Conservation (phyloP, 2,888 invertebrate genomes). For the Noctua comes region DNA sequence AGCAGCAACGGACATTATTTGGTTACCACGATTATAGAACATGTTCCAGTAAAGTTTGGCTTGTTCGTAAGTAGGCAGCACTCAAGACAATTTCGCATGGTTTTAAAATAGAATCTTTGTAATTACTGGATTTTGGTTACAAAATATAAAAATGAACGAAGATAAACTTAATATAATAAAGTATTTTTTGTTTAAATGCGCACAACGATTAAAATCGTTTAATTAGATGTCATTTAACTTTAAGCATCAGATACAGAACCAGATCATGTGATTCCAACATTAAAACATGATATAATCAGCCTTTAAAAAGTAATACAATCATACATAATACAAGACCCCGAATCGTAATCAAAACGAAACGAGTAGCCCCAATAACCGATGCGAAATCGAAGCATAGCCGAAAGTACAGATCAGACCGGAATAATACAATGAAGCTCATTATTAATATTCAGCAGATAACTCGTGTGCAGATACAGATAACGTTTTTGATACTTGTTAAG, state of each 20-base stretch:
- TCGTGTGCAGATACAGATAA: conserved; percentile 69
- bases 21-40: neutral
- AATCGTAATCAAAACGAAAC: conserved; percentile 34
- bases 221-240: neutral
- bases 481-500: conserved; percentile 70
- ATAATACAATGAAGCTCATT: conserved; percentile 67
- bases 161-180: neutral
- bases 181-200: neutral
- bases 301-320: conserved; percentile 7
- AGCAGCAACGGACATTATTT: neutral
- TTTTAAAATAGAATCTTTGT: no score
- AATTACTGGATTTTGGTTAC: neutral
- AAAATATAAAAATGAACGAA: neutral
- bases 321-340: conserved; percentile 17
- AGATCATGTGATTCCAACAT: neutral
- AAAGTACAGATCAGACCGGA: conserved; percentile 55
- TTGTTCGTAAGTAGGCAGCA: neutral
- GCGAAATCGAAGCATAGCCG: conserved; percentile 58
- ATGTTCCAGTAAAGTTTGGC: neutral
- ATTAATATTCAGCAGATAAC: conserved; percentile 71
- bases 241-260: neutral
- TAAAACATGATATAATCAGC: conserved; percentile 2
- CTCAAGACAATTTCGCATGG: neutral
- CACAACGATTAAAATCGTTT: neutral
- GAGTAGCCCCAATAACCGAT: conserved; percentile 36